Evolutionary conservation across 1,140 invertebrate genomes (phyloP), one percentile per base, ranked within the genome.

Genomic region (Palaemon carinicauda): DNA sequence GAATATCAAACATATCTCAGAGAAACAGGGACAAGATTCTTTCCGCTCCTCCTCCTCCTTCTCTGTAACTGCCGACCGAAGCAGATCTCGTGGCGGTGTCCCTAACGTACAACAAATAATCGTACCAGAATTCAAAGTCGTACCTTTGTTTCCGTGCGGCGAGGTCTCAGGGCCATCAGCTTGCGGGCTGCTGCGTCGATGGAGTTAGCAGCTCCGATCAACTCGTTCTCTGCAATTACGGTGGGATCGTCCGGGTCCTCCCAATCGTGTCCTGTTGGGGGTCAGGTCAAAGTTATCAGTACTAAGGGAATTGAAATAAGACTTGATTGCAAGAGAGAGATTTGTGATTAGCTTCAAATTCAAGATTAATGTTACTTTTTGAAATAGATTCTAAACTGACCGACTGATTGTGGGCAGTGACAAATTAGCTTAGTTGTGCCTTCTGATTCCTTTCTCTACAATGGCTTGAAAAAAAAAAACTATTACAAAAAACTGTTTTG

Each of bases 1-100:
- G 97, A 98, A 98, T 98, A 98, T 98, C 97, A 99, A 99, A 99
- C 97, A 99, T 99, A 99, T 99, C 97, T 98, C 92, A 96, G 94
- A 94, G 96, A 92, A 87, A 60, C 73, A 87, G 74, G 60, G 86
- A 87, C 53, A 78, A n/a, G n/a, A 21, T 86, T 50, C 21, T 56
- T n/a, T 27, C 52, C 19, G 50, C 27, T n/a, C 14, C 7, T 80
- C 33, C n/a, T 51, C 51, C 15, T 19, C 27, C 75, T n/a, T 78
- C 24, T 53, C 27, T 29, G 51, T 14, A 15, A 31, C 77, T 54
- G 24, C 27, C 33, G n/a, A n/a, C n/a, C n/a, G n/a, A n/a, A n/a
- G n/a, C n/a, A n/a, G n/a, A n/a, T n/a, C n/a, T n/a, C n/a, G n/a
- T n/a, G n/a, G n/a, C n/a, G n/a, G n/a, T n/a, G n/a, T n/a, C n/a